phyloP scores from a whole-genome alignment of 2,888 invertebrate species.

The Drosophila kambysellisi region DNA sequence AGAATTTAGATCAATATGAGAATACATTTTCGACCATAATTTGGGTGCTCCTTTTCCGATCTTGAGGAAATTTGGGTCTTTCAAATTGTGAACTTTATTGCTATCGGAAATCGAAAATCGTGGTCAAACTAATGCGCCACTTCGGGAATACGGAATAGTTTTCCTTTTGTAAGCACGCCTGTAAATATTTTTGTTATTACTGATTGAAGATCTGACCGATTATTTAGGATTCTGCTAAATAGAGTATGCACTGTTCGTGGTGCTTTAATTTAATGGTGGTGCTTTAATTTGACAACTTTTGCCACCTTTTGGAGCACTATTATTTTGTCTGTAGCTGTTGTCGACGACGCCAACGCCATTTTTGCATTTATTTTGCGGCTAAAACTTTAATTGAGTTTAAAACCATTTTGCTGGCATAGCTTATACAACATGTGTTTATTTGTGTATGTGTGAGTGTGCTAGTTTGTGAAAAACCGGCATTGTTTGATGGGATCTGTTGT shows the following conservation, averaged over 20 bases:
- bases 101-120: too few relatives aligned
- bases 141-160: not conserved
- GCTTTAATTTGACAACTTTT: not conserved
- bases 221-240: not conserved
- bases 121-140: too few relatives aligned
- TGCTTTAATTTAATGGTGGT: not conserved
- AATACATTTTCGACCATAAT: too few relatives aligned
- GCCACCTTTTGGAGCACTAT: constrained; percentile 28
- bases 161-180: not conserved
- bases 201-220: not conserved
- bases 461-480: constrained; percentile 38
- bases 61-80: too few relatives aligned
- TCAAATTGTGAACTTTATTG: too few relatives aligned
- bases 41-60: too few relatives aligned
- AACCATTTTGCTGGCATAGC: constrained; percentile 72
- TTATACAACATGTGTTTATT: constrained; percentile 34
- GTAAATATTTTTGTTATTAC: not conserved
- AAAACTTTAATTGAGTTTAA: constrained; percentile 81
- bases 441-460: constrained; percentile 8
- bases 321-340: constrained; percentile 57
- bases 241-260: constrained; percentile 23
- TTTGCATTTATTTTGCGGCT: constrained; percentile 81
- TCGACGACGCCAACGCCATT: constrained; percentile 55
- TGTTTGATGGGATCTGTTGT: constrained; percentile 45
- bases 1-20: too few relatives aligned